Evolutionary conservation across 2,797 vertebrate genomes (phyloP).

Genomic region (Zalophus californianus): DNA sequence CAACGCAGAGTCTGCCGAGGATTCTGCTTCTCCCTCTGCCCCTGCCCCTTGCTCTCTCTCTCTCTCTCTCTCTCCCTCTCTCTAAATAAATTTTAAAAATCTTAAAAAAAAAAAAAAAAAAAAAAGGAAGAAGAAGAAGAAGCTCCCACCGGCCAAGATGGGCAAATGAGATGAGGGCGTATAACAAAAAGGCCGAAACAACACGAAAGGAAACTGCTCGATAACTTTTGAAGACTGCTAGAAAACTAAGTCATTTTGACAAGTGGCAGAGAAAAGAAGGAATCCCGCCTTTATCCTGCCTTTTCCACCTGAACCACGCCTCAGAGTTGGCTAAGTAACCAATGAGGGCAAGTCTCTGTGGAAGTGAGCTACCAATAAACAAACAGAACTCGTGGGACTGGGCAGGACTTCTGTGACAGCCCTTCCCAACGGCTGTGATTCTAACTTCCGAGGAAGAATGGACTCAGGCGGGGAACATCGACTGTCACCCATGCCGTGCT

Average conservation of each 20-base stretch:
- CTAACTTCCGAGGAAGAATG: not conserved
- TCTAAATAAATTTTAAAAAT: not conserved
- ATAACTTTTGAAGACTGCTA: not conserved
- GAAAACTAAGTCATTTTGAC: not conserved
- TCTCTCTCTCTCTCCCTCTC: not conserved
- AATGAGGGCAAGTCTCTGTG: not conserved
- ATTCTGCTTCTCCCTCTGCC: not conserved
- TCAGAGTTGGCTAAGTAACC: not conserved
- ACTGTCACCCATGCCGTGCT: accelerated
- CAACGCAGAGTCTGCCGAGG: not conserved
- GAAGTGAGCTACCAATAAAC: not conserved
- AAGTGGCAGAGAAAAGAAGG: not conserved
- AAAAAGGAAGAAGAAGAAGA: not conserved
- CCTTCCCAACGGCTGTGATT: not conserved
- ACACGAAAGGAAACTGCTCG: accelerated
- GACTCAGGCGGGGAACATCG: not conserved
- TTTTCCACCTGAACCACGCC: not conserved
- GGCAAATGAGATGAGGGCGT: not conserved
- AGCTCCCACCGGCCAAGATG: not conserved
- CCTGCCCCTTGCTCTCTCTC: not conserved
- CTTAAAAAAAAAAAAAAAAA: not conserved
- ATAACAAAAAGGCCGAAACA: too few species aligned
- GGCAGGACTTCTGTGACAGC: too few species aligned
- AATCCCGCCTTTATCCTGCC: not conserved
- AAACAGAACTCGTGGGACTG: not conserved